Evolutionary conservation across 2,888 invertebrate genomes (phyloP), one percentile per base, ranked within the genome.

Genomic region (Herminia tarsipennalis): DNA sequence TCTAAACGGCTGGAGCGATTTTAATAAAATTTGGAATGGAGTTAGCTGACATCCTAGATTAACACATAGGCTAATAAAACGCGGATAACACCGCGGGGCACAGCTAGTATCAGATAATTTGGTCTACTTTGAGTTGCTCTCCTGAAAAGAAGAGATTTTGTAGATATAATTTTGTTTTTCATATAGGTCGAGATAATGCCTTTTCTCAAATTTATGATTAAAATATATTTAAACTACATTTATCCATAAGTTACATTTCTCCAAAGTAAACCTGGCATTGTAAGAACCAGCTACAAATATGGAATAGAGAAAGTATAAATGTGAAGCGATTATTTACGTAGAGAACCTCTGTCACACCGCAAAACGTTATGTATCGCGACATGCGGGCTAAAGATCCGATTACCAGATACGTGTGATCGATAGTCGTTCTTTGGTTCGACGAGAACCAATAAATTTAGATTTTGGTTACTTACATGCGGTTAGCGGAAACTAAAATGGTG

Each of bases 301-400:
- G 9, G 16, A 22, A 40, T 33, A 39, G 29, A 27, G 45, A 50
- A 43, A 49, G 41, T 52, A 51, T 50, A 50, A 52, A 52, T 55
- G 49, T 50, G 40, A 42, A 46, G 29, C 47, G 35, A 66, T 56
- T 53, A 66, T 57, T 68, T 66, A 54, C 47, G 45, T 35, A 36
- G 39, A 40, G 38, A 56, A 50, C 53, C 56, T 51, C 54, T 55
- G 56, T 69, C 63, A 48, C 35, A 50, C 58, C 53, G 56, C 57
- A 51, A 52, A 66, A 58, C 52, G 59, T 56, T 64, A 69, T 67
- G 62, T 63, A 63, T 70, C 52, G 56, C 40, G 62, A 62, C 61
- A 70, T 68, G 66, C 60, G 71, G 70, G 68, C 44, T 55, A 57
- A 58, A 69, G 73, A 73, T 74, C 70, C 75, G 68, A 70, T 70